Evolutionary conservation across 2,797 vertebrate genomes (phyloP).

Genomic region (Danio jaintianensis): DNA sequence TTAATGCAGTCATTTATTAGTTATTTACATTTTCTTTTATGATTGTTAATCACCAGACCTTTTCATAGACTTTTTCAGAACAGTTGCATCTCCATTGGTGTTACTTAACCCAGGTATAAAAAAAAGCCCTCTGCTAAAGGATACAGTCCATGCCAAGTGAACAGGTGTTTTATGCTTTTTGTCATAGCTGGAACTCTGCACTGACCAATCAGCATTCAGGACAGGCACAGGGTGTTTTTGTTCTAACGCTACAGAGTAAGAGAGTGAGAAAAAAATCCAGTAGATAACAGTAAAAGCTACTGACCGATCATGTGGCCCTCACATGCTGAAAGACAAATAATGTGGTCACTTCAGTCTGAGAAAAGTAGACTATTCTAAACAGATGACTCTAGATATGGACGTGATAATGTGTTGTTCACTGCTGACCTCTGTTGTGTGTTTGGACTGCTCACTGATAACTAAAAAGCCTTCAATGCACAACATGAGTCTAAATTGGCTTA

Average conservation of each 20-base stretch:
- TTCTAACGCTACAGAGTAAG: not conserved
- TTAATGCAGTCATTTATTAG: too few species aligned
- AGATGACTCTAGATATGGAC: not conserved
- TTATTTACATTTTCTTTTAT: too few species aligned
- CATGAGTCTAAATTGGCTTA: not conserved
- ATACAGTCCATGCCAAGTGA: not conserved
- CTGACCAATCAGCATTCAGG: not conserved
- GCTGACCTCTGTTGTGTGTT: conserved; percentile 20
- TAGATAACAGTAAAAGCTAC: not conserved
- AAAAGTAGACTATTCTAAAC: conserved; percentile 6
- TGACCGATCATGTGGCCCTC: conserved; percentile 4
- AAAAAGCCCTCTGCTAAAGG: not conserved
- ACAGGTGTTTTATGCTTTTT: conserved; percentile 4
- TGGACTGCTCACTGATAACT: conserved; percentile 15
- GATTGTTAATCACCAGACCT: too few species aligned
- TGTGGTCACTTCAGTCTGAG: conserved; percentile 6
- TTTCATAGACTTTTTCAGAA: too few species aligned
- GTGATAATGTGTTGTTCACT: not conserved
- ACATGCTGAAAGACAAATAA: not conserved
- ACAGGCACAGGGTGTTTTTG: conserved; percentile 4
- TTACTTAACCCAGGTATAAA: too few species aligned
- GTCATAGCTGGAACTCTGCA: not conserved
- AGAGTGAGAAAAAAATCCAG: not conserved
- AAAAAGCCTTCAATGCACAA: too few species aligned
- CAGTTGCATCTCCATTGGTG: too few species aligned